Conservation (phyloP, 2,888 invertebrate genomes). For the Malachius bipustulatus region DNA sequence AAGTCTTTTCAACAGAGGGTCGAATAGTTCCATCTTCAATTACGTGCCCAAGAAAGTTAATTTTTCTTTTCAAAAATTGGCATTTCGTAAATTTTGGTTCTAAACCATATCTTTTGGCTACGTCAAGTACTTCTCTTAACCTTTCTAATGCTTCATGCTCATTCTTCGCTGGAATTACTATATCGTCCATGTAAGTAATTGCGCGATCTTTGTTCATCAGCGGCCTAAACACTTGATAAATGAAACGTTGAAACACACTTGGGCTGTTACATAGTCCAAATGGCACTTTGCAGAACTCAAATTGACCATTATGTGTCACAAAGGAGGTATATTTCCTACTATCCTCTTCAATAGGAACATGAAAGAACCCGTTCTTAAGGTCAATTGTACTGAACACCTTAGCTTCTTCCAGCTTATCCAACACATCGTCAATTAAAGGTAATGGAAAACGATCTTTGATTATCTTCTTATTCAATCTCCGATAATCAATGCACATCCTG, state of each 20-base stretch:
- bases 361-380: slow-evolving; percentile 21
- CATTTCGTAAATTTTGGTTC: slow-evolving; percentile 13
- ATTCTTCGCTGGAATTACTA: slow-evolving; percentile 13
- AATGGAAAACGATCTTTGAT: slow-evolving; percentile 12
- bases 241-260: slow-evolving; percentile 17
- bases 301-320: too few relatives aligned
- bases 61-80: slow-evolving; percentile 8
- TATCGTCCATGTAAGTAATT: slow-evolving; percentile 17
- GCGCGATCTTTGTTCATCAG: slow-evolving; percentile 11
- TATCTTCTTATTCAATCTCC: slow-evolving; percentile 11
- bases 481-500: slow-evolving; percentile 13
- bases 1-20: slow-evolving; percentile 8
- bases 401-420: slow-evolving; percentile 15
- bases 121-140: slow-evolving; percentile 9
- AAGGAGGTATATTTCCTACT: slow-evolving; percentile 17
- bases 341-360: slow-evolving; percentile 16
- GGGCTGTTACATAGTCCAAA: slow-evolving; percentile 23
- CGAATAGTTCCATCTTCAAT: slow-evolving; percentile 8
- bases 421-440: slow-evolving; percentile 12
- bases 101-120: slow-evolving; percentile 7
- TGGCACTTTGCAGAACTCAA: slow-evolving; percentile 21
- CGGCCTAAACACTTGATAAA: slow-evolving; percentile 12
- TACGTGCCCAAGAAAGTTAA: slow-evolving; percentile 12
- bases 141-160: slow-evolving; percentile 14
- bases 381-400: slow-evolving; percentile 19